Conservation (phyloP, 2,797 vertebrate species). For the Sebastes minor region DNA sequence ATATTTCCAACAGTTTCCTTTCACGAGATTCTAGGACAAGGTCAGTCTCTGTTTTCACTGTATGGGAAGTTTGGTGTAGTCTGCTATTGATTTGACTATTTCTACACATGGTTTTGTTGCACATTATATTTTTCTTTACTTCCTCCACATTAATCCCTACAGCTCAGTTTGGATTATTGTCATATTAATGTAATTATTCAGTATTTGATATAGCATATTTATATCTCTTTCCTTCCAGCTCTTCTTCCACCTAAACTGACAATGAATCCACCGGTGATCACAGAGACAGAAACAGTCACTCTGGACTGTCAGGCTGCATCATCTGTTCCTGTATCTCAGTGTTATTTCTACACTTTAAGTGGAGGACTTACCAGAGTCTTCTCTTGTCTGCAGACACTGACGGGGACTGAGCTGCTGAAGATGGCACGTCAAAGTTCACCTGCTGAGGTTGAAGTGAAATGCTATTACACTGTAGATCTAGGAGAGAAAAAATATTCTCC, state of each 20-base stretch:
- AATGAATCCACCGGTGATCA: neutral
- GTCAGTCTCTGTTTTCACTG: constrained; percentile 13
- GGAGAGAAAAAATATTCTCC: neutral
- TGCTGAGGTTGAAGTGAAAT: constrained; percentile 11
- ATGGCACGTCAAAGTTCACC: neutral
- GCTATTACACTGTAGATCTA: too few relatives aligned
- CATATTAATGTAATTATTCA: too few relatives aligned
- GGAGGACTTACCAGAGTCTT: accelerated
- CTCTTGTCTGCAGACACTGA: constrained; percentile 14
- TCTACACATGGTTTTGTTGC: too few relatives aligned
- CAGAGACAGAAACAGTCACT: constrained; percentile 30
- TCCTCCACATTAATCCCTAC: too few relatives aligned
- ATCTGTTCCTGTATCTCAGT: neutral
- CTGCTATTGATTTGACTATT: too few relatives aligned
- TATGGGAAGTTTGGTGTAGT: too few relatives aligned
- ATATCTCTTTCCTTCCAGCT: neutral
- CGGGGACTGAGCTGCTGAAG: constrained; percentile 30
- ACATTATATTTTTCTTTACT: too few relatives aligned
- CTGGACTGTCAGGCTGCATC: constrained; percentile 24
- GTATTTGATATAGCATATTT: too few relatives aligned
- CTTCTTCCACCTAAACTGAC: neutral
- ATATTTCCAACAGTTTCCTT: constrained; percentile 12
- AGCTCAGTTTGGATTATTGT: too few relatives aligned
- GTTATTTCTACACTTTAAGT: too few relatives aligned
- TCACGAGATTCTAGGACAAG: neutral